phyloP scores from a whole-genome alignment of 1,140 invertebrate species.

The Liolophura sinensis region DNA sequence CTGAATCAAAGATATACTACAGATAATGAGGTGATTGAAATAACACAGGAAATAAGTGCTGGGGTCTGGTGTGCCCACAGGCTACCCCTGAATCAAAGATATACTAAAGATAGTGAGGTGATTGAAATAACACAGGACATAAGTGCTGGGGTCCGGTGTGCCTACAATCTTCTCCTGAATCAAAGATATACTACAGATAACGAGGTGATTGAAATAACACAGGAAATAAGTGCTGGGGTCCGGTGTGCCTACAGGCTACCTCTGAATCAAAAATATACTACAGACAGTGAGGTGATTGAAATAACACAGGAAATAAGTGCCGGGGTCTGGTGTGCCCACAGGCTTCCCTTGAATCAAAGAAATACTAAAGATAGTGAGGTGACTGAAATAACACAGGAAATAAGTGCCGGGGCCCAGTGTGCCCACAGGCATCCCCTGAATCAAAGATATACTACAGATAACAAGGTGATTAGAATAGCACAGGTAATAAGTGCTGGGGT shows the following conservation, averaged over 20 bases:
- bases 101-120: neutral
- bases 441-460: constrained; percentile 3
- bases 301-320: too few relatives aligned
- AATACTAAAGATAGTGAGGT: too few relatives aligned
- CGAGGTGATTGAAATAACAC: too few relatives aligned
- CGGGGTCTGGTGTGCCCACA: too few relatives aligned
- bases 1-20: too few relatives aligned
- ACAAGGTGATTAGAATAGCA: neutral
- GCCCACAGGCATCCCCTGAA: constrained; percentile 83
- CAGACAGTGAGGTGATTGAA: neutral
- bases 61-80: constrained; percentile 88
- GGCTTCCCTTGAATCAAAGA: too few relatives aligned
- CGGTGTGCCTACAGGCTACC: constrained; percentile 91
- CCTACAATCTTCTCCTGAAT: too few relatives aligned
- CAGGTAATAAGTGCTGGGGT: too few relatives aligned
- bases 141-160: too few relatives aligned
- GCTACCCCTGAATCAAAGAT: constrained; percentile 71
- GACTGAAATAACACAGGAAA: too few relatives aligned
- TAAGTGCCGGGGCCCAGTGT: constrained; percentile 90
- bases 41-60: constrained; percentile 90
- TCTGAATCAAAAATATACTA: constrained; percentile 52
- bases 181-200: too few relatives aligned
- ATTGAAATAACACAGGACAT: neutral
- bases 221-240: constrained; percentile 89
- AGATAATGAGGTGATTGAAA: too few relatives aligned